Evolutionary conservation across 2,888 invertebrate genomes (phyloP).

Genomic region (Pandemis corylana): DNA sequence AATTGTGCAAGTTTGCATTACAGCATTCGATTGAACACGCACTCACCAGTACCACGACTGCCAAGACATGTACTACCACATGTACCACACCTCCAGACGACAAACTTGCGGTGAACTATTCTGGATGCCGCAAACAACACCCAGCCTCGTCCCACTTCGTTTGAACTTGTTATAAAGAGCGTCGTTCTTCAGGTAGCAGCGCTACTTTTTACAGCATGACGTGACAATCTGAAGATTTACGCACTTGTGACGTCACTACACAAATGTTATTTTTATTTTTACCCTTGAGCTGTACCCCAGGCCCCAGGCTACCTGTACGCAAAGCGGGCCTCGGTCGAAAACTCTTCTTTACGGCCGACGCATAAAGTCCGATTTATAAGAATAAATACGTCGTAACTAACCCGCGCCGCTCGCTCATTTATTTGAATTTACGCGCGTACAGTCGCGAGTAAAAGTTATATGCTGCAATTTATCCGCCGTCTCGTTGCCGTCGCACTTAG

Average conservation of each 20-base stretch:
- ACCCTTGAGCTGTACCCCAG: slow-evolving; percentile 13
- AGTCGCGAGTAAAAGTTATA: slow-evolving; percentile 46
- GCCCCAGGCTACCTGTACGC: slow-evolving; percentile 34
- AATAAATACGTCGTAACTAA: slow-evolving; percentile 66
- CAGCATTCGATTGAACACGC: too few relatives aligned
- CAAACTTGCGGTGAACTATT: neutral
- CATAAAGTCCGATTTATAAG: slow-evolving; percentile 69
- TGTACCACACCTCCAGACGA: too few relatives aligned
- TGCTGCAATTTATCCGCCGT: slow-evolving; percentile 54
- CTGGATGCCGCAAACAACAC: neutral
- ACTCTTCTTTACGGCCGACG: slow-evolving; percentile 63
- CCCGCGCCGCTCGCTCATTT: slow-evolving; percentile 45
- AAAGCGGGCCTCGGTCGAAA: slow-evolving; percentile 49
- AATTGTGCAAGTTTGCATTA: too few relatives aligned
- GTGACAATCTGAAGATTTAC: neutral
- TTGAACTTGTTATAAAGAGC: neutral
- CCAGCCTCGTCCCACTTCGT: neutral
- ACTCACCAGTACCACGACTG: too few relatives aligned
- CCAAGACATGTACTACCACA: too few relatives aligned
- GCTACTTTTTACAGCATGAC: neutral
- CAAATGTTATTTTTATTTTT: slow-evolving; percentile 1
- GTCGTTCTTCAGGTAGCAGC: neutral
- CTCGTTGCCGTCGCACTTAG: slow-evolving; percentile 30
- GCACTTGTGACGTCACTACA: neutral
- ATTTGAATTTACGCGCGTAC: slow-evolving; percentile 46